Base-by-base conservation (phyloP, 2,113 vertebrate genomes). In the Xyliphius kryptos region DNA sequence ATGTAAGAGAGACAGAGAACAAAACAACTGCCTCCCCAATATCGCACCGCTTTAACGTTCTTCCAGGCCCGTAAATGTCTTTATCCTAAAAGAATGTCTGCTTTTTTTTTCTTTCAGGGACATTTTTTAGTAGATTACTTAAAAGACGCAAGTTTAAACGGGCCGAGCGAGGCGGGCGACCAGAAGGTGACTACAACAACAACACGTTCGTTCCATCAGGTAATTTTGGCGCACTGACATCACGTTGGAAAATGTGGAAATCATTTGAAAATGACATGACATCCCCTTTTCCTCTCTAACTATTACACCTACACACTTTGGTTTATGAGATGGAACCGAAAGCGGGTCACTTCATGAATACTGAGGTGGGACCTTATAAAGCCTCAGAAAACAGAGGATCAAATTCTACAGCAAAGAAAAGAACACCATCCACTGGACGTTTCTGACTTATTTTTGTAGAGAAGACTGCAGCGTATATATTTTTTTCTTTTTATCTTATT, bases 51-150 rank as follows among this genome's bases (percentile, higher is more conserved):
- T 49, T 70, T 83, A 75, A 75, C 75, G 79, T 82, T 84, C 81
- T 83, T 84, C 81, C 80, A 81, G 70, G 73, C 77, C 77, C 86
- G 81, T 44, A 84, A 83, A 82, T 88, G 86, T 88, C 77, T 87
- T 60, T 87, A 78, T 83, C 85, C 83, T 86, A 86, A 88, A 88
- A 88, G 85, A 81, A 79, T 87, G 82, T 89, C 82, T 88, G 84
- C 83, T 89, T 70, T 62, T 88, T 88, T 89, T 88, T n/a, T n/a
- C 85, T 89, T 89, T 88, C 87, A 88, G 87, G 87, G 86, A 77
- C 85, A 86, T 84, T 88, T 88, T 89, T 88, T 89, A 89, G 87
- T 89, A 88, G 87, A 89, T 89, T 89, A 87, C 86, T 86, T 89
- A 87, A 89, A 89, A 89, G 87, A 89, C 81, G 85, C 87, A 74